Evolutionary conservation across 2,888 invertebrate species (phyloP).

Genomic region (Chalcosyrphus nemorum): DNA sequence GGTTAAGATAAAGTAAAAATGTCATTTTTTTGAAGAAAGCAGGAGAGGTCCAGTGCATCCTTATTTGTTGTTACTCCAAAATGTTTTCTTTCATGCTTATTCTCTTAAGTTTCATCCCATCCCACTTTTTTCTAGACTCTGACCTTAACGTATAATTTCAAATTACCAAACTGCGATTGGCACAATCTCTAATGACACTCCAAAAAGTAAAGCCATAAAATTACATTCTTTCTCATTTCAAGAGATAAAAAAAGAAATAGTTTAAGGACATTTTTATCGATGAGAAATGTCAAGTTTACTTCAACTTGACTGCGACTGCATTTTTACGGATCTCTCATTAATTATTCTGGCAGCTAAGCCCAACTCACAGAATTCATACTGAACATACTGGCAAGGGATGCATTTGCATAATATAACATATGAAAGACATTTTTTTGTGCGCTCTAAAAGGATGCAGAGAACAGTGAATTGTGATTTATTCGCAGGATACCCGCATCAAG

Average conservation of each 20-base stretch:
- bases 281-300: slow-evolving; percentile 1
- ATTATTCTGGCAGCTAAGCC: slow-evolving; percentile 21
- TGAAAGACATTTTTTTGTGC: slow-evolving; percentile 6
- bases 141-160: neutral
- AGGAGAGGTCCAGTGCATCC: too few species aligned
- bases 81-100: too few species aligned
- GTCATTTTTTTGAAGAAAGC: too few species aligned
- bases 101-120: too few species aligned
- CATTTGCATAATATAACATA: slow-evolving; percentile 32
- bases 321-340: neutral
- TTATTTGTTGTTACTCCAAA: too few species aligned
- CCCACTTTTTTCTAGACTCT: too few species aligned
- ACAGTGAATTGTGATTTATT: slow-evolving; percentile 37
- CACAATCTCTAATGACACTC: neutral
- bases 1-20: too few species aligned
- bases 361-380: neutral
- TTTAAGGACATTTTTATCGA: neutral
- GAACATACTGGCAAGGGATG: neutral
- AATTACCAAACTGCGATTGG: neutral
- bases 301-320: neutral
- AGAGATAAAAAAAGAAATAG: neutral
- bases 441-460: slow-evolving; percentile 19
- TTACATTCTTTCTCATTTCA: neutral
- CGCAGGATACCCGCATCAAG: slow-evolving; percentile 38
- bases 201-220: neutral